Conservation (phyloP, 2,797 vertebrate species). For the Gadopsis bispinosus region DNA sequence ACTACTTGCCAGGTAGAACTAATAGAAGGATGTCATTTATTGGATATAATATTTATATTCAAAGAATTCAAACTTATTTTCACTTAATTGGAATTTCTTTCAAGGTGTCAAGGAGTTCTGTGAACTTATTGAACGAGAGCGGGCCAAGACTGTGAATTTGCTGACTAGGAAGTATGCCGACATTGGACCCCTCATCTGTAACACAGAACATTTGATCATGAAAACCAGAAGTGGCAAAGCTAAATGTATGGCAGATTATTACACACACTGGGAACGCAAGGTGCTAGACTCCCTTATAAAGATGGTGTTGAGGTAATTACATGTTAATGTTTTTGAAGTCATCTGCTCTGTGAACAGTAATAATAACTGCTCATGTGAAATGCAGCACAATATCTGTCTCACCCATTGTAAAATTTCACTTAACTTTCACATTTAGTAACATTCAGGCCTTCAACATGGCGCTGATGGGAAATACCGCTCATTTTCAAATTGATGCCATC, state of each 20-base stretch:
- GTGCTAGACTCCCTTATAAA: constrained; percentile 87
- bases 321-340: not conserved
- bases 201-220: constrained; percentile 88
- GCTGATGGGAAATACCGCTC: constrained; percentile 81
- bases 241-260: constrained; percentile 88
- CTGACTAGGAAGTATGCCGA: constrained; percentile 88
- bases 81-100: constrained; percentile 37
- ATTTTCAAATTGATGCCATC: constrained; percentile 90
- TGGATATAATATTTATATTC: not conserved
- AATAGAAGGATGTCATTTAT: not conserved
- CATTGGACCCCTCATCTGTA: constrained; percentile 89
- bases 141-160: constrained; percentile 82
- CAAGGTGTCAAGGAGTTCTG: constrained; percentile 92
- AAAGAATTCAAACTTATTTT: not conserved
- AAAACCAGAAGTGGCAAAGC: constrained; percentile 90
- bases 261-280: constrained; percentile 90
- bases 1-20: constrained; percentile 86
- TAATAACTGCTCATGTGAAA: not conserved
- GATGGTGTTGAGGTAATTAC: constrained; percentile 90
- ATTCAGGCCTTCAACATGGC: constrained; percentile 86
- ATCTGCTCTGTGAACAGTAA: constrained; percentile 3
- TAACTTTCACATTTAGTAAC: constrained; percentile 83
- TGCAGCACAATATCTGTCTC: not conserved
- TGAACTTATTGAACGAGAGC: constrained; percentile 86
- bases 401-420: constrained; percentile 13